phyloP scores from a whole-genome alignment of 2,888 invertebrate species.

The Pseudoips prasinana region DNA sequence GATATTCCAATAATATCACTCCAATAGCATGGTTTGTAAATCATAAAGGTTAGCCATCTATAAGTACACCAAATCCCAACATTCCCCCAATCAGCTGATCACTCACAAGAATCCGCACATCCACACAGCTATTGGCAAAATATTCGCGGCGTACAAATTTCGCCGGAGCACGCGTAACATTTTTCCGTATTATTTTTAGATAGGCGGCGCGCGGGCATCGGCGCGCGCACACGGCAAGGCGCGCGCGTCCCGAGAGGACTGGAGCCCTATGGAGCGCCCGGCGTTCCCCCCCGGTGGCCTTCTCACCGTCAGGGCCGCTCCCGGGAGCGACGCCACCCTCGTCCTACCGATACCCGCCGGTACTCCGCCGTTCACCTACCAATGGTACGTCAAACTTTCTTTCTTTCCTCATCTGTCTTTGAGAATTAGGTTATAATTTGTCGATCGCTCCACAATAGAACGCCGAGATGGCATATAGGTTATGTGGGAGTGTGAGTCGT shows the following conservation, averaged over 20 bases:
- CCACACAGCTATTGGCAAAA: constrained; percentile 59
- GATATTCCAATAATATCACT: too few relatives aligned
- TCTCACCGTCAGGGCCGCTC: constrained; percentile 57
- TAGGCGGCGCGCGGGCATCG: constrained; percentile 68
- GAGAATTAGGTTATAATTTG: constrained; percentile 33
- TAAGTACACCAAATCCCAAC: too few relatives aligned
- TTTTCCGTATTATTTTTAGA: constrained; percentile 80
- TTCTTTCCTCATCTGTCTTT: background rate
- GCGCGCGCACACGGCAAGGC: constrained; percentile 65
- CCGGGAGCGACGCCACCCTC: constrained; percentile 56
- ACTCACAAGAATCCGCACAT: constrained; percentile 19
- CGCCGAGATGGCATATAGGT: constrained; percentile 26
- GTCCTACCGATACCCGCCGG: constrained; percentile 56
- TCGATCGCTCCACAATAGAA: constrained; percentile 30
- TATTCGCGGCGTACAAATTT: constrained; percentile 68
- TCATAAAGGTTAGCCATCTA: too few relatives aligned
- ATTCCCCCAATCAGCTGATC: constrained; percentile 41
- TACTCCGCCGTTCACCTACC: constrained; percentile 64
- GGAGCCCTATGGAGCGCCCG: constrained; percentile 75
- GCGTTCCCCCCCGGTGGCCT: constrained; percentile 56
- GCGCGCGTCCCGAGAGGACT: constrained; percentile 73
- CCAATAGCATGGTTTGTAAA: too few relatives aligned
- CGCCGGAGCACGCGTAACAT: constrained; percentile 64
- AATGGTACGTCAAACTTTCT: constrained; percentile 53
- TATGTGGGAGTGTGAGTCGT: constrained; percentile 14